Evolutionary conservation across 1,140 invertebrate species (phyloP).

Genomic region (Drosophila funebris): DNA sequence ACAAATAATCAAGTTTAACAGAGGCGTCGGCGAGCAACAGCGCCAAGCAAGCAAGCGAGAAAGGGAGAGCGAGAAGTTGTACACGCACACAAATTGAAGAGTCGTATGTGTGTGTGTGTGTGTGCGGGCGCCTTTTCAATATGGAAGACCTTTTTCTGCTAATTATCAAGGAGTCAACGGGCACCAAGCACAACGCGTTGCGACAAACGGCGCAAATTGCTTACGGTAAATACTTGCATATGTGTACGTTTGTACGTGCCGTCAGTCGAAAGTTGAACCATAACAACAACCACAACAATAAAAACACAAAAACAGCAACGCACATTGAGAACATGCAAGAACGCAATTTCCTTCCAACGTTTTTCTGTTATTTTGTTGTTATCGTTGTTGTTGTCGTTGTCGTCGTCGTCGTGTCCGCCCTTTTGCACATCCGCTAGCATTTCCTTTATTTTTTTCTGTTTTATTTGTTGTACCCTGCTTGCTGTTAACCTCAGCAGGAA

Average conservation of each 20-base stretch:
- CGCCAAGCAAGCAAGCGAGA: slow-evolving; percentile 3
- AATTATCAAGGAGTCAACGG: slow-evolving; percentile 90
- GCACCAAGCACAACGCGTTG: slow-evolving; percentile 88
- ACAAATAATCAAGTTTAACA: slow-evolving; percentile 2
- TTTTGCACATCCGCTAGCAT: slow-evolving; percentile 28
- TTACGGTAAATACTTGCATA: slow-evolving; percentile 86
- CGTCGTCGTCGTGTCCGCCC: slow-evolving; percentile 34
- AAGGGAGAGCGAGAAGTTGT: not conserved
- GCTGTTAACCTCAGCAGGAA: slow-evolving; percentile 21
- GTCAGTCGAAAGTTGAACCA: slow-evolving; percentile 10
- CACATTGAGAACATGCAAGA: slow-evolving; percentile 45
- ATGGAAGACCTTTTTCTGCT: slow-evolving; percentile 94
- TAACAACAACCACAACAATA: slow-evolving; percentile 24
- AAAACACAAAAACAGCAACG: slow-evolving; percentile 16
- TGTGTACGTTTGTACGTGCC: slow-evolving; percentile 9
- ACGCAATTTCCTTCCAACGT: slow-evolving; percentile 52
- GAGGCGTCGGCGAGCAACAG: slow-evolving; percentile 34
- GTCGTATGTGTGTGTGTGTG: slow-evolving; percentile 9
- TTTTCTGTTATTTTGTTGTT: slow-evolving; percentile 6
- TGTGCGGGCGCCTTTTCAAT: slow-evolving; percentile 51
- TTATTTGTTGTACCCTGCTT: not conserved
- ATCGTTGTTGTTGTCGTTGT: slow-evolving; percentile 1
- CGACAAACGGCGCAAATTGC: slow-evolving; percentile 92
- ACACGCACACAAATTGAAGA: slow-evolving; percentile 6
- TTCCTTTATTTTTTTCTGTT: slow-evolving; percentile 31